Evolutionary conservation across 2,797 vertebrate genomes (phyloP), one percentile per base, ranked within the genome.

Genomic region (Rhinogobio ventralis): DNA sequence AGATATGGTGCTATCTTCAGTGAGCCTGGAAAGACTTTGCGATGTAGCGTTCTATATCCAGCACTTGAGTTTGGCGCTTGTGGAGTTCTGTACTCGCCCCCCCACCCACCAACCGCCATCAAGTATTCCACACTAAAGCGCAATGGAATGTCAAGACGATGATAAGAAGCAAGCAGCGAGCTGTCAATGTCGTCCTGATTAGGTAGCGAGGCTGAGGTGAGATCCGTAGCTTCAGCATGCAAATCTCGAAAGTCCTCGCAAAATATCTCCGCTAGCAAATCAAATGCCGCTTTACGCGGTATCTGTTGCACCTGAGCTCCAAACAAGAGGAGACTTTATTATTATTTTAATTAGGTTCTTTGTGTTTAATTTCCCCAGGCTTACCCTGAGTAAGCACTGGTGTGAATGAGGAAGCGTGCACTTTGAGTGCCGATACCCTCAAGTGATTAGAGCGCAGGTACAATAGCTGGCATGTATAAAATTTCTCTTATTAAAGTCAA

Each of bases 401-500:
- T 75, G 68, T 66, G 69, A 88, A 81, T n/a, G 39, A 86, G 83
- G 75, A 87, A 87, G 69, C 68, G 81, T 57, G 74, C 86, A 89
- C 90, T 89, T 89, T 45, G 87, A 89, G 88, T 91, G 86, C 82
- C 86, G 90, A 90, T 86, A 88, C 92, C 93, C 94, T 93, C 93
- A 23, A 92, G 93, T 93, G 94, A 93, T 92, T 94, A 86, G 90
- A 83, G 89, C 64, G 89, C 93, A 93, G 93, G 91, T 94, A 95
- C 91, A 94, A 94, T 95, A 90, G 91, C 92, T 88, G 90, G 87
- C 89, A 87, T 91, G 90, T 92, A 92, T 91, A 91, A 94, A 95
- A 92, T 91, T 91, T 93, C 90, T 93, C 90, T 93, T 94, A 94
- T 94, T 94, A 94, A 94, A 95, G 94, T 94, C 93, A 95, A 94